Base-by-base conservation (phyloP, 2,888 invertebrate genomes). In the Anoncus sp. region DNA sequence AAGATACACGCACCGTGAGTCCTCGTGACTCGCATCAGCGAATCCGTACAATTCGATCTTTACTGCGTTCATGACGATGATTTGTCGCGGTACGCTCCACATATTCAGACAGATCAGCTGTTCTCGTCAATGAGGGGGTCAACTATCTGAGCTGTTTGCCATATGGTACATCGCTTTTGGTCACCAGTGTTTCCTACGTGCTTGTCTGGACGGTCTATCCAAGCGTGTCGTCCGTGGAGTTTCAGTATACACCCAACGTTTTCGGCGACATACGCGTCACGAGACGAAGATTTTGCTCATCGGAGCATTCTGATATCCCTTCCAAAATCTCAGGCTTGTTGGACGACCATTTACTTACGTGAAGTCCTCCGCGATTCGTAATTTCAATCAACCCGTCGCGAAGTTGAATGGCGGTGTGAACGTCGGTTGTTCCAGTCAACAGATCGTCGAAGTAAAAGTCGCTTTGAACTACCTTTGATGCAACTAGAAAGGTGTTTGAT, bases 401-500 rank as follows among this genome's bases (percentile, higher is more conserved):
- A 0, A 70, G 38, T 20, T 16, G 12, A 9, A 53, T 10, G 0
- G 73, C 78, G 14, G 72, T 66, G 10, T 65, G 47, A 1, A 14
- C 6, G 4, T 53, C 57, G 12, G 59, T 6, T 1, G 78, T 74
- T 9, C 85, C 85, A 0, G 81, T 74, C 10, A 86, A 27, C 0
- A 85, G 45, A 57, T 87, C 87, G 57, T 88, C 86, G 5, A 88
- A 84, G 51, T 88, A 87, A 16, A 85, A 81, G 38, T 86, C 82
- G 1, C 57, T 22, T 9, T 27, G 49, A 7, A 84, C 6, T 6
- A 72, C 59, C 16, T 60, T 9, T 0, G 82, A 51, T 3, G 84
- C 83, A 1, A 53, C 6, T 1, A 85, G 83, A 57, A 69, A 82
- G 16, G n/a, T 31, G 16, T 47, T 49, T 27, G 45, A 62, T 43